Evolutionary conservation across 2,113 vertebrate species (phyloP).

Genomic region (Mus spicilegus): DNA sequence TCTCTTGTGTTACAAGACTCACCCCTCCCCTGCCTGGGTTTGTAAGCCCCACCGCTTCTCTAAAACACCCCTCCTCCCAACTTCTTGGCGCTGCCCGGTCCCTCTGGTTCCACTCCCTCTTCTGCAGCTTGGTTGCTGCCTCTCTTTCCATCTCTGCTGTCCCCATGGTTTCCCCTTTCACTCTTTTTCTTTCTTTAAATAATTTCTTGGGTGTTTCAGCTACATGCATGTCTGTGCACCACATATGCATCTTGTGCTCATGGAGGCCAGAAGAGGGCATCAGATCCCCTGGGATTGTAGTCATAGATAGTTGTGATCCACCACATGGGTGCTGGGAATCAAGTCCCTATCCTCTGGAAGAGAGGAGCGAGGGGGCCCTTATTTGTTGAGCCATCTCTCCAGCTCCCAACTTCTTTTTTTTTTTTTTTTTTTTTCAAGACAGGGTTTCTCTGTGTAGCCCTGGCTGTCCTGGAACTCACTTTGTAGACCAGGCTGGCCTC

Average conservation of each 20-base stretch:
- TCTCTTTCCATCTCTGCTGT: background rate
- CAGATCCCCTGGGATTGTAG: background rate
- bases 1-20: too few relatives aligned
- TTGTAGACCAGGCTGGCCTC: too few relatives aligned
- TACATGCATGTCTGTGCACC: background rate
- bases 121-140: background rate
- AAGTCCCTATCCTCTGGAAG: background rate
- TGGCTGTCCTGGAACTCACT: too few relatives aligned
- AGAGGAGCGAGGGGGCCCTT: too few relatives aligned
- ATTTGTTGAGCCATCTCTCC: background rate
- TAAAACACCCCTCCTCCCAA: background rate
- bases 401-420: background rate
- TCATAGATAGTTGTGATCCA: too few relatives aligned
- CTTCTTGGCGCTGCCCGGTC: background rate
- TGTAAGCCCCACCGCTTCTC: background rate
- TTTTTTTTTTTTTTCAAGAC: too few relatives aligned
- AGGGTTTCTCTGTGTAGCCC: too few relatives aligned
- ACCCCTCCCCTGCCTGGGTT: fast-evolving
- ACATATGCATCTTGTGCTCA: background rate
- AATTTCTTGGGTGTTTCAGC: background rate
- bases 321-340: background rate
- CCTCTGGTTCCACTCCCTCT: background rate
- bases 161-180: too few relatives aligned
- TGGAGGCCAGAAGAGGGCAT: background rate
- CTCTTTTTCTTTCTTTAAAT: background rate